phyloP scores from a whole-genome alignment of 2,888 invertebrate species.

The Euplagia quadripunctaria region DNA sequence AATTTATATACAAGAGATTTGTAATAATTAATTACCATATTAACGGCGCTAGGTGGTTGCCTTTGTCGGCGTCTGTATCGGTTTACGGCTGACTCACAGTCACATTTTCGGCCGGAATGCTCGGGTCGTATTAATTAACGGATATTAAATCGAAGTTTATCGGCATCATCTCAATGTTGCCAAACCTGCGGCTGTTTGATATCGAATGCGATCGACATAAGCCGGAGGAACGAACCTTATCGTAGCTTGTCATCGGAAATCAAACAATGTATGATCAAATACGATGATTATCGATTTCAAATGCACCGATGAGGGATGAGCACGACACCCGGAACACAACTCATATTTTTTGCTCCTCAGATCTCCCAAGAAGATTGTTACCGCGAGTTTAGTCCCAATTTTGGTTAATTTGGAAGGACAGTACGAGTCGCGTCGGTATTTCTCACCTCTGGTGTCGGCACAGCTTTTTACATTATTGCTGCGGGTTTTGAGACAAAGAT shows the following conservation, averaged over 20 bases:
- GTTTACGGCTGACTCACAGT: constrained; percentile 82
- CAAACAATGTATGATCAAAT: constrained; percentile 84
- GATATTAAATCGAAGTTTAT: constrained; percentile 86
- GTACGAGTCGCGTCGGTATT: constrained; percentile 74
- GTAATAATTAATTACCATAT: constrained; percentile 86
- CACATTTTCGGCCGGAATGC: constrained; percentile 82
- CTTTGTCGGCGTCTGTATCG: constrained; percentile 83
- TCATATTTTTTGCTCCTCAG: constrained; percentile 52
- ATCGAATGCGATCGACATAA: constrained; percentile 63
- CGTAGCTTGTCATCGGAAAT: constrained; percentile 81
- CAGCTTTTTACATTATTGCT: constrained; percentile 77
- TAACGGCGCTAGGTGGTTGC: constrained; percentile 80
- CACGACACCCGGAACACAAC: constrained; percentile 60
- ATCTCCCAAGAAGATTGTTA: constrained; percentile 60
- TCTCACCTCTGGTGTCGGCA: constrained; percentile 82
- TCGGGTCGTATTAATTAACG: constrained; percentile 86
- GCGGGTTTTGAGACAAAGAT: constrained; percentile 85
- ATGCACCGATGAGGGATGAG: constrained; percentile 63
- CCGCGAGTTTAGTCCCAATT: constrained; percentile 67
- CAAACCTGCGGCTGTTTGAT: constrained; percentile 83
- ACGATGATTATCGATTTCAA: constrained; percentile 75
- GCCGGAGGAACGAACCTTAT: constrained; percentile 75
- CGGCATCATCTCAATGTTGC: constrained; percentile 84
- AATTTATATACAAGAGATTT: constrained; percentile 80
- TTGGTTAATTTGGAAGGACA: constrained; percentile 72